Conservation (phyloP, 2,113 vertebrate genomes). For the Hiodon tergisus region DNA sequence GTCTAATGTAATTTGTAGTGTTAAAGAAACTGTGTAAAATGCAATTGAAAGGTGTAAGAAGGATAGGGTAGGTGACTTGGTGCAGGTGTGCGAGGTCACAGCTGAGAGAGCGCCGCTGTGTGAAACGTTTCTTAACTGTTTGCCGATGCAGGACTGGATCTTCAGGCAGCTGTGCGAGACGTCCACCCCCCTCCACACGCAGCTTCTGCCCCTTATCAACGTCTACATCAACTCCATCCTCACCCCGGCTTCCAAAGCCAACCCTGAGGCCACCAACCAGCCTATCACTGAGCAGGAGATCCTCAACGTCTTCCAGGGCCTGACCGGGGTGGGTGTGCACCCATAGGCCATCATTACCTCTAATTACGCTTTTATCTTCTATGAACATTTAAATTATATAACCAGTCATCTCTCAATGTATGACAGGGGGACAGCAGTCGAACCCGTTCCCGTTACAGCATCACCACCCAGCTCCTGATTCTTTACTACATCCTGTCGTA, state of each 20-base stretch:
- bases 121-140: too few species aligned
- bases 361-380: background rate
- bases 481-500: constrained; percentile 94
- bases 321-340: constrained; percentile 64
- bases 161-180: constrained; percentile 93
- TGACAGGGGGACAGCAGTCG: constrained; percentile 67
- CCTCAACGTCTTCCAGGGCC: constrained; percentile 82
- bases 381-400: background rate
- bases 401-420: background rate
- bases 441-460: constrained; percentile 69
- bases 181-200: constrained; percentile 86
- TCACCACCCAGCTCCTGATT: constrained; percentile 89
- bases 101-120: too few species aligned
- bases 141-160: constrained; percentile 83
- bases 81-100: too few species aligned
- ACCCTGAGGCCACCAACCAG: constrained; percentile 96
- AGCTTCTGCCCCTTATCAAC: constrained; percentile 89
- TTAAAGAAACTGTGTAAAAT: background rate
- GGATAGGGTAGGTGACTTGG: too few species aligned
- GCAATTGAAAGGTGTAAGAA: too few species aligned
- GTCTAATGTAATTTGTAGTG: too few species aligned
- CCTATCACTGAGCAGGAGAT: constrained; percentile 97
- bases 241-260: constrained; percentile 93
- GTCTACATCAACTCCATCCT: constrained; percentile 96
- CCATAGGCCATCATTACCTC: background rate